Percentiles rank a stretch among this genome's conserved stretches.
Conservation (phyloP, 2,888 invertebrate species). For the Augochlorella aurata region DNA sequence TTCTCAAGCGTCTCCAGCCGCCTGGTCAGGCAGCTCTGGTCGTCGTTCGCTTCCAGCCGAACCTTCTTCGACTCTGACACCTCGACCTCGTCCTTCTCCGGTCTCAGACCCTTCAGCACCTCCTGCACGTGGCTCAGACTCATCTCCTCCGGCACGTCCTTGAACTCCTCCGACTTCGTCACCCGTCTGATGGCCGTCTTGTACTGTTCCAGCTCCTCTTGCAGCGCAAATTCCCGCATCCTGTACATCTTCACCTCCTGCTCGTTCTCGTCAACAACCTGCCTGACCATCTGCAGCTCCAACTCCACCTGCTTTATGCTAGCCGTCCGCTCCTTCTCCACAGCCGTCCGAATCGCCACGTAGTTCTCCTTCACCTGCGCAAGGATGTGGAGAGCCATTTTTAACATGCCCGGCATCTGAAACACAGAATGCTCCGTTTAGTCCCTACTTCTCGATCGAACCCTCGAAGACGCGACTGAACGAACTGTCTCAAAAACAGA, state of each 20-base stretch:
- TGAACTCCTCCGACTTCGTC: constrained; percentile 86
- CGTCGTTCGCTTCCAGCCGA: constrained; percentile 71
- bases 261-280: constrained; percentile 83
- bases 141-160: constrained; percentile 71
- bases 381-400: constrained; percentile 86
- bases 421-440: constrained; percentile 7
- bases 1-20: constrained; percentile 75
- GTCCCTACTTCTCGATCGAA: too few relatives aligned
- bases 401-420: constrained; percentile 85
- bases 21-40: constrained; percentile 63
- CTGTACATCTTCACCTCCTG: constrained; percentile 65
- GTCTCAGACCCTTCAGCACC: constrained; percentile 58
- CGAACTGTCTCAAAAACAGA: too few relatives aligned
- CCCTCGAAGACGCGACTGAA: too few relatives aligned
- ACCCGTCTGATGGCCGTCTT: constrained; percentile 87
- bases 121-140: constrained; percentile 70
- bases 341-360: constrained; percentile 82
- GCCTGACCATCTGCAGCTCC: constrained; percentile 82
- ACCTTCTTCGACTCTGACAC: constrained; percentile 80
- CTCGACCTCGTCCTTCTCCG: constrained; percentile 74
- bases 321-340: constrained; percentile 84
- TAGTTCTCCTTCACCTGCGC: constrained; percentile 87
- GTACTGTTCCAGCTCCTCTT: constrained; percentile 86
- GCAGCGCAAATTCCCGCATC: constrained; percentile 85
- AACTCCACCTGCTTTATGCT: constrained; percentile 82